Evolutionary conservation across 2,888 invertebrate species (phyloP).

Genomic region (Drosophila subquinaria): DNA sequence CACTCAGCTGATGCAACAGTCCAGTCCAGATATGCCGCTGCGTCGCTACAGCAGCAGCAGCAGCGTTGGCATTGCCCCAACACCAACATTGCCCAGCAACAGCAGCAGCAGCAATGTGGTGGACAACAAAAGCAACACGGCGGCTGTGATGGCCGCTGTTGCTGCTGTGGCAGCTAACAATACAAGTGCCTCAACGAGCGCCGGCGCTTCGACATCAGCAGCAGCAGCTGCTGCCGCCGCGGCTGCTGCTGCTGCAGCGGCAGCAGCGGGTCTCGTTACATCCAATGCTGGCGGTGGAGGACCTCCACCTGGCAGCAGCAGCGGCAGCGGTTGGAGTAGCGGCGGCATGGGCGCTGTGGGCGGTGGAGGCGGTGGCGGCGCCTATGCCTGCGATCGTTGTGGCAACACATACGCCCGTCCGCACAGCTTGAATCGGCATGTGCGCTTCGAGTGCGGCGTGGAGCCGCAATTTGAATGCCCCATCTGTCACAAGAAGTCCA

Average conservation of each 20-base stretch:
- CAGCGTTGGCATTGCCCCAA: slow-evolving; percentile 40
- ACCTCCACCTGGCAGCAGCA: slow-evolving; percentile 34
- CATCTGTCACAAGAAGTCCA: slow-evolving; percentile 88
- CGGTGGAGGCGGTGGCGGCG: slow-evolving; percentile 80
- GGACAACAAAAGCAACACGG: slow-evolving; percentile 57
- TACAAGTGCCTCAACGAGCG: slow-evolving; percentile 59
- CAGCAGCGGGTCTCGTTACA: slow-evolving; percentile 47
- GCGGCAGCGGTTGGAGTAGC: slow-evolving; percentile 31
- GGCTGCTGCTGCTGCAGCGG: slow-evolving; percentile 50
- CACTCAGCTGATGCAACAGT: slow-evolving; percentile 78
- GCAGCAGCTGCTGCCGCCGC: slow-evolving; percentile 60
- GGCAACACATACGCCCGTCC: slow-evolving; percentile 87
- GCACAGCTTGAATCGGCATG: slow-evolving; percentile 87
- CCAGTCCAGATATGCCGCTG: slow-evolving; percentile 66
- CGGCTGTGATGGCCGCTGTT: slow-evolving; percentile 60
- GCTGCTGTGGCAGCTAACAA: slow-evolving; percentile 65
- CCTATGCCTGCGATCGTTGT: slow-evolving; percentile 87
- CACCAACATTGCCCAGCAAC: slow-evolving; percentile 52
- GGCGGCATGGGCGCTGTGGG: slow-evolving; percentile 44
- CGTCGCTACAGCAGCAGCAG: slow-evolving; percentile 80
- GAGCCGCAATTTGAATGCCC: slow-evolving; percentile 88
- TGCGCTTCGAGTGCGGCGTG: slow-evolving; percentile 88
- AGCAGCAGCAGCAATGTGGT: slow-evolving; percentile 32
- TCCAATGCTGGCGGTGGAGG: slow-evolving; percentile 27
- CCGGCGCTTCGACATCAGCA: slow-evolving; percentile 70